A percentile compares a stretch with the other conserved stretches of the same genome.
Evolutionary conservation across 2,113 vertebrate genomes (phyloP).

Genomic region (Perca schrenkii): DNA sequence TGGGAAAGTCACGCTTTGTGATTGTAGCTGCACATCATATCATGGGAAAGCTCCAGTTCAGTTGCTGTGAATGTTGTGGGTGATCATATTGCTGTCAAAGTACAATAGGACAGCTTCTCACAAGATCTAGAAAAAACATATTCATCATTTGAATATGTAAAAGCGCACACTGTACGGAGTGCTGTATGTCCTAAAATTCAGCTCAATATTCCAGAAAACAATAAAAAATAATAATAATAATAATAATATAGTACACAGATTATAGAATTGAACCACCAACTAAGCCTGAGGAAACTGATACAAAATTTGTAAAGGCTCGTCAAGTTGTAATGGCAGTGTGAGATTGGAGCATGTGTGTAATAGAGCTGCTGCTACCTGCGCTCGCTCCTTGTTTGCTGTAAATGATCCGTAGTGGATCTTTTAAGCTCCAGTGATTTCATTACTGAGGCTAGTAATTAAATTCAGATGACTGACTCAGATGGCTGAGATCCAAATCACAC

Average conservation of each 20-base stretch:
- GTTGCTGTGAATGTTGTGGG: conserved; percentile 24
- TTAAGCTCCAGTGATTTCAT: conserved; percentile 42
- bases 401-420: conserved; percentile 47
- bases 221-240: neutral
- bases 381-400: conserved; percentile 19
- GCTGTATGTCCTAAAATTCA: neutral
- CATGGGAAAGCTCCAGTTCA: conserved; percentile 70
- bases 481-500: conserved; percentile 39
- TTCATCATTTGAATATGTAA: neutral
- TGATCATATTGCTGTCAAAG: conserved; percentile 68
- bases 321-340: neutral
- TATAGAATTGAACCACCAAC: neutral
- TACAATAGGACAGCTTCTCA: conserved; percentile 32
- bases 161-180: neutral
- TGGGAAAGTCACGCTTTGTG: conserved; percentile 55
- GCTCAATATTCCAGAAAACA: neutral
- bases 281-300: neutral
- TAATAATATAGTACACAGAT: neutral
- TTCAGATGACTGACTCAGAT: neutral
- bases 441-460: neutral
- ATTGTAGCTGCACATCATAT: conserved; percentile 40
- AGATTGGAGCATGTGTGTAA: neutral
- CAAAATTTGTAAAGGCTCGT: neutral
- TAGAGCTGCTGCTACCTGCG: neutral
- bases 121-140: neutral